Conservation (phyloP, 1,140 invertebrate genomes). For the fruit fly (Drosophila melanogaster) region Release_6_plus_ISO1_MT NT_037436.4:7266501-7267000, state of each 20-base stretch:
- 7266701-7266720: conserved; percentile 55
- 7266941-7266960: conserved; percentile 32
- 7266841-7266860: conserved; percentile 54
- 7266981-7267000: conserved; percentile 72
- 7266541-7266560: conserved; percentile 51
- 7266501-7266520: conserved; percentile 13
- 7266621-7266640: conserved; percentile 6
- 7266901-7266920: conserved; percentile 36
- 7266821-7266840: conserved; percentile 46
- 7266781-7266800: conserved; percentile 29
- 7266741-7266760: conserved; percentile 72
- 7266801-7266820: conserved; percentile 57
- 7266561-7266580: conserved; percentile 48
- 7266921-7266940: conserved; percentile 58
- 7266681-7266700: conserved; percentile 44
- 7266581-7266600: conserved; percentile 57
- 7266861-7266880: conserved; percentile 52
- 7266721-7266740: conserved; percentile 23
- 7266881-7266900: conserved; percentile 39
- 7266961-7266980: conserved; percentile 56
- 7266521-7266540: conserved; percentile 27
- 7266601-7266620: conserved; percentile 28
- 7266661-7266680: conserved; percentile 41
- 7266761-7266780: conserved; percentile 29
- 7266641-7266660: not conserved